Conservation (phyloP, 2,888 invertebrate genomes). For the Orthosia incerta region DNA sequence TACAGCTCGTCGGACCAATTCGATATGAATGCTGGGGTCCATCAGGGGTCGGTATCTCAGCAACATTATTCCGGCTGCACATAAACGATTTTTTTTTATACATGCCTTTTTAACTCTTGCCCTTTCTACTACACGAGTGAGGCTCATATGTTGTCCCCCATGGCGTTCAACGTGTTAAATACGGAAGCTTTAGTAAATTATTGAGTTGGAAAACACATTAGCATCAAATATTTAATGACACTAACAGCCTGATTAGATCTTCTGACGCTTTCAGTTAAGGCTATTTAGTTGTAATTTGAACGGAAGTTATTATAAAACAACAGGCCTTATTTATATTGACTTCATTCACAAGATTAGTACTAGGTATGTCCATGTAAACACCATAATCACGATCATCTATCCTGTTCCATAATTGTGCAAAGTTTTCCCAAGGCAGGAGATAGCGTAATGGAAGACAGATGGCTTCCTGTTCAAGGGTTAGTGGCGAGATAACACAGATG, state of each 20-base stretch:
- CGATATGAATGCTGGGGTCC: too few species aligned
- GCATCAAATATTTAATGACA: not conserved
- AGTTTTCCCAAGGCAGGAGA: constrained; percentile 39
- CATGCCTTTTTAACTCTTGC: too few species aligned
- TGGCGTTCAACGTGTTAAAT: too few species aligned
- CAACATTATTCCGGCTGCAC: too few species aligned
- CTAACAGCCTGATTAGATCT: not conserved
- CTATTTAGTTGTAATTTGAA: not conserved
- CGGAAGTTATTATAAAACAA: not conserved
- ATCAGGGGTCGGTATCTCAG: too few species aligned
- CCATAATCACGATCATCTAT: constrained; percentile 13
- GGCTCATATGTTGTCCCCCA: too few species aligned
- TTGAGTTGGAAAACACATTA: too few species aligned
- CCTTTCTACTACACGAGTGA: too few species aligned
- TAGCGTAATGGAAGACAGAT: constrained; percentile 43
- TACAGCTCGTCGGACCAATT: too few species aligned
- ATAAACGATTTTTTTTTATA: too few species aligned
- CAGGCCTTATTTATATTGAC: not conserved
- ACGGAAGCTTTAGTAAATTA: too few species aligned
- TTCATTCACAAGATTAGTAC: constrained; percentile 13
- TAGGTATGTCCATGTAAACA: constrained; percentile 21
- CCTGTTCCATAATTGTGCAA: constrained; percentile 21
- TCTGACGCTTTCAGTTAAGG: not conserved
- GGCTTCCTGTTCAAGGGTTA: constrained; percentile 48
- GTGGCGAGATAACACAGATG: constrained; percentile 29